Evolutionary conservation across 2,113 vertebrate species (phyloP).

Genomic region (Labeo catla): DNA sequence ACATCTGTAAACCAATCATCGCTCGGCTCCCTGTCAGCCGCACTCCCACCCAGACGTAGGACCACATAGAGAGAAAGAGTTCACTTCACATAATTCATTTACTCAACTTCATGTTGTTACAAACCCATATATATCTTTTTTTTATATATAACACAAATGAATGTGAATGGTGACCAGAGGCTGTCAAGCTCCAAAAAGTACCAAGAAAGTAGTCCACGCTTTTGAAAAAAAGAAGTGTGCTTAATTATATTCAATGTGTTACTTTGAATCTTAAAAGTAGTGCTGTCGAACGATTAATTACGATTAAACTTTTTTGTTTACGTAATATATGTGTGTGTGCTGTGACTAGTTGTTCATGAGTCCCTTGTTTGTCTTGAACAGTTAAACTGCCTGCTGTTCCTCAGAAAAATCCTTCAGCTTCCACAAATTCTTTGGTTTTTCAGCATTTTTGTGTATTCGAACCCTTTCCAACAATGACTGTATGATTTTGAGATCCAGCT

Average conservation of each 20-base stretch:
- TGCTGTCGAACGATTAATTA: no score
- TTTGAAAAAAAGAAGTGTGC: background rate
- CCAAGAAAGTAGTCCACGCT: background rate
- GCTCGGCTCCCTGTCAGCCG: conserved; percentile 84
- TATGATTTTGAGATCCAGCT: no score
- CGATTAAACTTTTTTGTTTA: no score
- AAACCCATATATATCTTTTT: background rate
- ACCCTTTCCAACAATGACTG: no score
- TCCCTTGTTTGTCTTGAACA: no score
- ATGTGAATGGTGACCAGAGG: background rate
- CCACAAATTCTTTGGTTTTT: no score
- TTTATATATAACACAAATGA: background rate
- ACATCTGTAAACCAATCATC: conserved; percentile 93
- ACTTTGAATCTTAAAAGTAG: background rate
- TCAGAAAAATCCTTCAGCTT: no score
- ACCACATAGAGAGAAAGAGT: background rate
- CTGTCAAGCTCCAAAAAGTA: background rate
- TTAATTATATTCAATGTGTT: background rate
- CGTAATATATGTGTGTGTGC: no score
- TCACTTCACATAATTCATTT: background rate
- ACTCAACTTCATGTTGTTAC: background rate
- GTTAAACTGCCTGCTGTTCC: no score
- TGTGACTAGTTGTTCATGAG: no score
- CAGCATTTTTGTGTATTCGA: no score
- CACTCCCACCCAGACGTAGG: conserved; percentile 71